Evolutionary conservation across 1,140 invertebrate species (phyloP), one percentile per base, ranked within the genome.

Genomic region (Solen grandis): DNA sequence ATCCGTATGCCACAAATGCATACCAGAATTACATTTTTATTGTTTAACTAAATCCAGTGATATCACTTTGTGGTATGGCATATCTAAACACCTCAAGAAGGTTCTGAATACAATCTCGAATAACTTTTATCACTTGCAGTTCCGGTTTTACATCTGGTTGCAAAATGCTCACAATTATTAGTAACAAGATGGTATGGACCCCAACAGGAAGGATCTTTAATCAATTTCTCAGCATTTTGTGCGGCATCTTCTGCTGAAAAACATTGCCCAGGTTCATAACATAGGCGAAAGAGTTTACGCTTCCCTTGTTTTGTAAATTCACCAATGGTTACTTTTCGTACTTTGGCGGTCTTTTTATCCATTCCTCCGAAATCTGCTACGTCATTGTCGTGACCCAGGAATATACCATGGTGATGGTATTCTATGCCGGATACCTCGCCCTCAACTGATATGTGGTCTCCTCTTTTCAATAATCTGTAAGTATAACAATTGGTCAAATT

Each of bases 111-210:
- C n/a, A n/a, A n/a, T n/a, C n/a, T n/a, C n/a, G n/a, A n/a, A n/a
- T n/a, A n/a, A n/a, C n/a, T n/a, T n/a, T n/a, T n/a, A n/a, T n/a
- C n/a, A 66, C 74, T 66, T 76, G 74, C 63, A 5, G 55, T n/a
- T 13, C 74, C 63, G 0, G 41, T 57, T 57, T 68, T 77, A 33
- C 74, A 77, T 41, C 25, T 68, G 0, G 29, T 66, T 3, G 74
- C 74, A 55, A 77, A 77, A 41, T 77, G 74, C 31, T 77, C 74
- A 29, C 74, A 77, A 35, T 77, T 77, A 35, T 77, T 77, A 27
- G 14, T 54, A 8, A 68, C 0, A 8, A 66, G 0, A 46, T 77
- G 35, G n/a, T 57, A 77, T 31, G 63, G 0, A 8, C 63, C 52
- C 63, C 63, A 77, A 0, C 16, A 14, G 69, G 27, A 16, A 14